Percentiles rank a stretch among this genome's conserved stretches.
phyloP scores from a whole-genome alignment of 2,797 vertebrate species.

The Sylvia borin region DNA sequence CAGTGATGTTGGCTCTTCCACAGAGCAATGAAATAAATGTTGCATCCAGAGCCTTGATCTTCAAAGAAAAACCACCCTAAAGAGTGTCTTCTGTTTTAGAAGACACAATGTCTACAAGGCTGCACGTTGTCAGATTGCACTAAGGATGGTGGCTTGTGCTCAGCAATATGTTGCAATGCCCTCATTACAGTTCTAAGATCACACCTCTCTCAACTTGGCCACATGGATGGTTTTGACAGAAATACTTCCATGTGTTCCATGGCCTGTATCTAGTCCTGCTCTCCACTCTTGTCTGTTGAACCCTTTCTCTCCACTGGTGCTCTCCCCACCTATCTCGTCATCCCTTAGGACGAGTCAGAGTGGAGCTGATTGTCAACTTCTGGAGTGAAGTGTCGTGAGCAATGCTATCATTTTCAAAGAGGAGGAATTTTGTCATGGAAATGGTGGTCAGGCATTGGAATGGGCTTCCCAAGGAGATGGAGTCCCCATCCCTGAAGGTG shows the following conservation, averaged over 20 bases:
- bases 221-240: neutral
- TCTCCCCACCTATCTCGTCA: neutral
- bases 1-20: neutral
- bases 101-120: neutral
- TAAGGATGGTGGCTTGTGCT: neutral
- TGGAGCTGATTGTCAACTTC: neutral
- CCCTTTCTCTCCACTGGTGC: neutral
- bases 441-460: neutral
- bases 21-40: neutral
- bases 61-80: neutral
- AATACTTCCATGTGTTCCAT: accelerated
- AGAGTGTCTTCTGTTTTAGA: neutral
- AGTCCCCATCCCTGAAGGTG: neutral
- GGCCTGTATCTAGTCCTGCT: neutral
- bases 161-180: accelerated
- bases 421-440: neutral
- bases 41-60: neutral
- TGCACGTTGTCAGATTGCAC: neutral
- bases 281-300: too few relatives aligned
- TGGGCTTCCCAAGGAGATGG: neutral
- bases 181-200: accelerated
- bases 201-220: neutral
- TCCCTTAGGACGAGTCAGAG: neutral
- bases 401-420: neutral
- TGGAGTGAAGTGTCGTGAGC: neutral